Evolutionary conservation across 1,140 invertebrate species (phyloP), one percentile per base, ranked within the genome.

Genomic region (Ceratosolen fusciceps): DNA sequence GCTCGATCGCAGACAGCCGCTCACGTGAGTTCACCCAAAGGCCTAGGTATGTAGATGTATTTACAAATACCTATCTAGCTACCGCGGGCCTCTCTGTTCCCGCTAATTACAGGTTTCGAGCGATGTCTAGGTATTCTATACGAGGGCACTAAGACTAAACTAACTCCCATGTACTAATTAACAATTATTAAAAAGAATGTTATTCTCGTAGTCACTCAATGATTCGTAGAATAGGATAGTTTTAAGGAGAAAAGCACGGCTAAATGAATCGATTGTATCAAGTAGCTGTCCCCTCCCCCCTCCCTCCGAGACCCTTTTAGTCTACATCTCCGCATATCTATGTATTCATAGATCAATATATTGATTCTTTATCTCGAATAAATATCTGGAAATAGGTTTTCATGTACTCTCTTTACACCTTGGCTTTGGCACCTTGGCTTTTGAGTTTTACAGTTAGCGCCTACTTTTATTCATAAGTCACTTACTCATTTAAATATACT

Each of bases 31-130:
- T n/a, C n/a, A n/a, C n/a, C n/a, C n/a, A n/a, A n/a, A n/a, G n/a
- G n/a, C n/a, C n/a, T n/a, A n/a, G n/a, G n/a, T n/a, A n/a, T n/a
- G 62, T 62, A 29, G 12, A 2, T 74, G 52, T 75, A 65, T 62
- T 39, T 60, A 7, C 34, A 52, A 72, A 77, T 58, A 71, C 29
- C 67, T 49, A 31, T 39, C 67, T 49, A 31, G 77, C 71, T 79
- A 56, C 71, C 49, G 77, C 8, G 37, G 21, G 49, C 26, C 43
- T 49, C 58, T 31, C 47, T 24, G 43, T 52, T n/a, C 49, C 9
- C n/a, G 52, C 5, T 73, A 74, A 79, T 74, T 79, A 54, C 21
- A 37, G 77, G 76, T 71, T 78, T 72, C 26, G 24, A 77, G 31
- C n/a, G 16, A 29, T 26, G 14, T 70, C 70, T 47, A 5, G 31